Evolutionary conservation across 2,797 vertebrate species (phyloP).

Genomic region (Serranus cabrilla): DNA sequence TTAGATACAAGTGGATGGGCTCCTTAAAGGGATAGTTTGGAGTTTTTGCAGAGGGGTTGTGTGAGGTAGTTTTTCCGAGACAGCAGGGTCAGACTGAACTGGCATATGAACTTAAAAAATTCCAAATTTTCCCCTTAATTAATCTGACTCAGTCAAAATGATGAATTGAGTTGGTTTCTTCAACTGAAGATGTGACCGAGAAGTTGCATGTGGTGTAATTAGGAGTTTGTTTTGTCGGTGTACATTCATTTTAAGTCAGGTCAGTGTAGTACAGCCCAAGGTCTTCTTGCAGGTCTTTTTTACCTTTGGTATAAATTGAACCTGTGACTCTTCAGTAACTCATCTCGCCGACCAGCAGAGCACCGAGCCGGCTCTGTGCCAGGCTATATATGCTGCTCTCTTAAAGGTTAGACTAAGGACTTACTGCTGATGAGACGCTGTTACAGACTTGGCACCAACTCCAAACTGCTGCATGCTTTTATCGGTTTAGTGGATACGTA

Average conservation of each 20-base stretch:
- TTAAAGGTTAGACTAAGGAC: slow-evolving; percentile 22
- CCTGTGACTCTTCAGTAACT: slow-evolving; percentile 26
- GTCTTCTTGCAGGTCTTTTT: slow-evolving; percentile 16
- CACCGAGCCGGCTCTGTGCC: slow-evolving; percentile 26
- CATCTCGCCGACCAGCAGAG: slow-evolving; percentile 12
- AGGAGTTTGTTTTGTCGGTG: slow-evolving; percentile 15
- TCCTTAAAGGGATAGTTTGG: slow-evolving; percentile 4
- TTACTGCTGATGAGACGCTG: slow-evolving; percentile 38
- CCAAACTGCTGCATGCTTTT: slow-evolving; percentile 33
- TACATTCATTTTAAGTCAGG: slow-evolving; percentile 1
- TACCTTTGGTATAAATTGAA: slow-evolving; percentile 18
- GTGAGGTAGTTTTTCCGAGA: too few relatives aligned
- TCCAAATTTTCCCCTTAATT: too few relatives aligned
- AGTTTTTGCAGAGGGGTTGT: too few relatives aligned
- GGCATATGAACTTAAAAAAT: too few relatives aligned
- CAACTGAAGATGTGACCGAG: slow-evolving; percentile 3
- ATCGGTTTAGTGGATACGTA: slow-evolving; percentile 38
- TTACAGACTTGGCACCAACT: slow-evolving; percentile 41
- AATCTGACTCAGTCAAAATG: slow-evolving; percentile 29
- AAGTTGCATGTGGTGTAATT: slow-evolving; percentile 17
- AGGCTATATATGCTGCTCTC: slow-evolving; percentile 13
- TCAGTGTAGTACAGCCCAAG: not conserved
- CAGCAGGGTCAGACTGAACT: too few relatives aligned
- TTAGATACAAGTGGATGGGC: slow-evolving; percentile 1
- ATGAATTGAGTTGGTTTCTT: slow-evolving; percentile 24